Conservation (phyloP, 2,113 vertebrate genomes). For the Phocoena sinus region DNA sequence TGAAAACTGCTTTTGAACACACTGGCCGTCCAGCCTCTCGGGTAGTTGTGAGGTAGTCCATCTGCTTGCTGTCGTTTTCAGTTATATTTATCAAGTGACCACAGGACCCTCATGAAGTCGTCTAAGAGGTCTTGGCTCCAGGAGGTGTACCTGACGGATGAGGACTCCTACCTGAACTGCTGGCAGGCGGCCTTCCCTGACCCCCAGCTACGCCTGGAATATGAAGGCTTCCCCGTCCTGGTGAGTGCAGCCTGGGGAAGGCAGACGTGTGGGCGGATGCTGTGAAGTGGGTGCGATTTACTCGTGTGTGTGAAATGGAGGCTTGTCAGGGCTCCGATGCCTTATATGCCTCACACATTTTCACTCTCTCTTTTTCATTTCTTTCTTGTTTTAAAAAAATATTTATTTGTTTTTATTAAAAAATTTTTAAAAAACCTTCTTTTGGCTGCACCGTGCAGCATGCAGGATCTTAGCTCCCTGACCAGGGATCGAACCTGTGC, state of each 20-base stretch:
- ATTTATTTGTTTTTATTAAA: not conserved
- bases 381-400: not conserved
- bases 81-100: slow-evolving; percentile 91
- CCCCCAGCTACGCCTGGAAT: slow-evolving; percentile 89
- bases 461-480: not conserved
- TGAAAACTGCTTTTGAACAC: not conserved
- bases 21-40: accelerated
- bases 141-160: slow-evolving; percentile 84
- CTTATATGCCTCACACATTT: no score
- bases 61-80: slow-evolving; percentile 70
- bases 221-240: slow-evolving; percentile 86
- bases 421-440: not conserved
- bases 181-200: slow-evolving; percentile 88
- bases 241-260: slow-evolving; percentile 77
- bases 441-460: not conserved
- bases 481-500: not conserved
- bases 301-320: accelerated
- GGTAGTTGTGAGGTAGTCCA: accelerated
- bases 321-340: accelerated
- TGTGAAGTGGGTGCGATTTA: accelerated
- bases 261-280: accelerated
- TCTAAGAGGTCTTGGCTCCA: slow-evolving; percentile 88
- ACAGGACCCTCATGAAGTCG: slow-evolving; percentile 82
- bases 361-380: not conserved
- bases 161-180: slow-evolving; percentile 80